Evolutionary conservation across 2,888 invertebrate species (phyloP).

Genomic region (Phrixothrix hirtus): DNA sequence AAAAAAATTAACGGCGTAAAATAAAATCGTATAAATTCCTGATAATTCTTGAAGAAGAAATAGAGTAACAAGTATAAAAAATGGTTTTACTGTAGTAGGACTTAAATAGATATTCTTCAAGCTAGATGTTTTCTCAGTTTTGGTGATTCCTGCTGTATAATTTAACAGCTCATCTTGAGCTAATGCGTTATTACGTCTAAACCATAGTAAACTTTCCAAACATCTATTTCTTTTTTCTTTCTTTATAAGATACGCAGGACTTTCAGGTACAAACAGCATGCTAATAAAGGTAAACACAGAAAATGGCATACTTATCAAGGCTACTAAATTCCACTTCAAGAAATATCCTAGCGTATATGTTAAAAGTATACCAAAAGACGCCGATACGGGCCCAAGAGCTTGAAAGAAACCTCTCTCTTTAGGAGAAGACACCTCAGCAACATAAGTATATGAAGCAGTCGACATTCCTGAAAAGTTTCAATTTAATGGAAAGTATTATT

Average conservation of each 20-base stretch:
- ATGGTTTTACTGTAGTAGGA: constrained; percentile 68
- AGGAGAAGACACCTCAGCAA: constrained; percentile 70
- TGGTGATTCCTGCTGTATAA: constrained; percentile 56
- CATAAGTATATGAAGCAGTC: constrained; percentile 69
- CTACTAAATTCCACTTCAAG: constrained; percentile 68
- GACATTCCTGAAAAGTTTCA: constrained; percentile 64
- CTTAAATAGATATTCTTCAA: constrained; percentile 52
- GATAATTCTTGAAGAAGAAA: constrained; percentile 75
- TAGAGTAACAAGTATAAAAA: constrained; percentile 65
- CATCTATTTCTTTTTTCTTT: constrained; percentile 64
- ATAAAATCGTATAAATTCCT: constrained; percentile 73
- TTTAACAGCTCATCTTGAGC: constrained; percentile 69
- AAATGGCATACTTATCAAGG: constrained; percentile 65
- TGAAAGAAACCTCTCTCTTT: constrained; percentile 70
- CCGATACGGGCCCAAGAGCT: constrained; percentile 70
- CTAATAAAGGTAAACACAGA: constrained; percentile 62
- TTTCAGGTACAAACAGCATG: constrained; percentile 69
- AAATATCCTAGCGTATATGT: constrained; percentile 71
- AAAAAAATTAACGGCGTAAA: constrained; percentile 73
- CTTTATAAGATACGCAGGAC: constrained; percentile 69
- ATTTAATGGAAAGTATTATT: no score
- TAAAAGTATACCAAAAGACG: constrained; percentile 72
- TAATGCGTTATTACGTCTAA: constrained; percentile 64
- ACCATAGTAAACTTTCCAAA: constrained; percentile 66
- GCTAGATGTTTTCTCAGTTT: constrained; percentile 36